phyloP scores from a whole-genome alignment of 2,113 vertebrate species.

The Vidua macroura region DNA sequence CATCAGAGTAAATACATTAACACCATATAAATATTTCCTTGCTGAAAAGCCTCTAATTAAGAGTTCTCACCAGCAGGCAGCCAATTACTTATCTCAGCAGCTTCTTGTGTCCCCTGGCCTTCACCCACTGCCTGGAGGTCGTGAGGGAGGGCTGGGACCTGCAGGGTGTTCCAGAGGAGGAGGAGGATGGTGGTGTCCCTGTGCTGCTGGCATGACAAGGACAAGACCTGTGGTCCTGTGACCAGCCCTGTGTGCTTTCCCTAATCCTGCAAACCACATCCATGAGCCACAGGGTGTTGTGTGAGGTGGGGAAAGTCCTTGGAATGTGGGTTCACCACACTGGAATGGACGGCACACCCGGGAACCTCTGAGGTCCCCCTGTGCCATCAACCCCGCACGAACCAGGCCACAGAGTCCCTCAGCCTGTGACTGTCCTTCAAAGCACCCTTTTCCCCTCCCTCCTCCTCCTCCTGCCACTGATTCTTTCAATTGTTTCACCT shows the following conservation, averaged over 20 bases:
- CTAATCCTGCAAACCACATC: neutral
- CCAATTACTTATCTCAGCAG: slow-evolving; percentile 5
- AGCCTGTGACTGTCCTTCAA: neutral
- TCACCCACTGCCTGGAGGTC: neutral
- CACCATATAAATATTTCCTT: neutral
- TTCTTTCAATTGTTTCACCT: slow-evolving; percentile 10
- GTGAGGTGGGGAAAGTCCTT: neutral
- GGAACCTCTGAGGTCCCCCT: neutral
- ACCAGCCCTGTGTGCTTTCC: rapidly evolving
- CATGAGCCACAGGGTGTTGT: neutral
- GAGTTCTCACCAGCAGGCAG: neutral
- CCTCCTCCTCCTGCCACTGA: neutral
- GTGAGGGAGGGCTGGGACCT: neutral
- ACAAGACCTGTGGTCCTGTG: neutral
- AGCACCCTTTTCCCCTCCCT: neutral
- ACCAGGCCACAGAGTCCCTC: neutral
- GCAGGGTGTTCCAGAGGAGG: rapidly evolving
- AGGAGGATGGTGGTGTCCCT: neutral
- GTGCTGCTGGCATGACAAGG: neutral
- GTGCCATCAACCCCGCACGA: rapidly evolving
- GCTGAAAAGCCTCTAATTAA: slow-evolving; percentile 33
- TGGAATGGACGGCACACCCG: rapidly evolving
- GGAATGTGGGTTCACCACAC: rapidly evolving
- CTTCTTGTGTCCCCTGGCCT: neutral
- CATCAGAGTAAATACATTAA: slow-evolving; percentile 8